These are phyloP conservation scores for Pedionomus torquatus DNA, from an alignment of 2,113 vertebrate genomes.

Conservation along the genomic window DNA sequence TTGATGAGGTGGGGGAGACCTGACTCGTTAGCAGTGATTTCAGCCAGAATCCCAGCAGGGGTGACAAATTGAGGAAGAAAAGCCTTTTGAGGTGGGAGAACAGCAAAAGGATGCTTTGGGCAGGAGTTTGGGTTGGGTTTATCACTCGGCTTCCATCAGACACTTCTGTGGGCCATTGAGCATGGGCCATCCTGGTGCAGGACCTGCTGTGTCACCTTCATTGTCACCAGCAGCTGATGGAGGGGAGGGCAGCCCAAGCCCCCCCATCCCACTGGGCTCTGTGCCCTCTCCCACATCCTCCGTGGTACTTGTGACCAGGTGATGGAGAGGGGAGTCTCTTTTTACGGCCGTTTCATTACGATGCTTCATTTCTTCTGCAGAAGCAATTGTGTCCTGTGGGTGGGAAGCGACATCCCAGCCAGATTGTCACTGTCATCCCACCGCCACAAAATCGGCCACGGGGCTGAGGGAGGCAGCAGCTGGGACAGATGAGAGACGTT, in stretches of 20 bases:
- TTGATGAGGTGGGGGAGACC: neutral
- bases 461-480: accelerated
- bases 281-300: accelerated
- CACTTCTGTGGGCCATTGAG: accelerated
- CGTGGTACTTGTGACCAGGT: accelerated
- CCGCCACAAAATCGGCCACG: neutral
- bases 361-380: slow-evolving; percentile 24
- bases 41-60: neutral
- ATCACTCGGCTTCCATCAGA: neutral
- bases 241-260: no score
- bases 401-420: neutral
- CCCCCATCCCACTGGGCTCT: accelerated
- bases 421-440: neutral
- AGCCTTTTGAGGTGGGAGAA: neutral
- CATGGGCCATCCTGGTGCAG: accelerated
- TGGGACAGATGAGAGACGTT: neutral
- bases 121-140: neutral
- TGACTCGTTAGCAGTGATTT: accelerated
- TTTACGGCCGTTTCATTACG: neutral
- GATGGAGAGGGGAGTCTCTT: neutral
- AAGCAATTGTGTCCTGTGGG: neutral
- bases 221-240: accelerated
- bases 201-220: neutral
- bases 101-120: accelerated
- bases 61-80: neutral